A percentile compares a stretch with the other conserved stretches of the same genome.
These are phyloP conservation scores for Ctenopoma kingsleyae DNA, from an alignment of 2,797 vertebrate species.

Conservation along the genomic window DNA sequence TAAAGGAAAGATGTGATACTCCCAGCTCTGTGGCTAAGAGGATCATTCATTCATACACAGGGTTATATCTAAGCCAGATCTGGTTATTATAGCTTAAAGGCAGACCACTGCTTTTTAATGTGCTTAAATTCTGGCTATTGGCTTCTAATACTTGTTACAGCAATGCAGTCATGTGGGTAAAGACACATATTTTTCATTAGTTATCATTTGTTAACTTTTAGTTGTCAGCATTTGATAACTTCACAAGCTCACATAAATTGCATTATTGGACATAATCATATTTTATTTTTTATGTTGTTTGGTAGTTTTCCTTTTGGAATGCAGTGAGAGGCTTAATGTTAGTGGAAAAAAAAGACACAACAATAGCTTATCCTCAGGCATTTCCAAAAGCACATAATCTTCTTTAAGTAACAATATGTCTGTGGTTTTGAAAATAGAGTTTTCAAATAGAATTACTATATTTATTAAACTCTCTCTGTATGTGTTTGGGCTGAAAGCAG, in stretches of 20 bases:
- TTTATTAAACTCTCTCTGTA: conserved; percentile 18
- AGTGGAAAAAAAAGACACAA: conserved; percentile 47
- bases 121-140: conserved; percentile 16
- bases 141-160: conserved; percentile 9
- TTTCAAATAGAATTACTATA: conserved; percentile 21
- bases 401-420: conserved; percentile 54
- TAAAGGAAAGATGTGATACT: conserved; percentile 51
- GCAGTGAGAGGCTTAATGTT: conserved; percentile 35
- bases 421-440: conserved; percentile 43
- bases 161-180: neutral
- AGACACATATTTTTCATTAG: neutral
- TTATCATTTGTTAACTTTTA: neutral
- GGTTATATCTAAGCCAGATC: conserved; percentile 50
- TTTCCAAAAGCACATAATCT: conserved; percentile 73
- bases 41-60: conserved; percentile 45
- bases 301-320: conserved; percentile 22
- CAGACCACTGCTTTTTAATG: conserved; percentile 33
- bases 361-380: conserved; percentile 55
- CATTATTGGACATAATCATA: conserved; percentile 10
- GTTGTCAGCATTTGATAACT: neutral
- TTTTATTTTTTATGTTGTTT: conserved; percentile 14
- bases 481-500: neutral
- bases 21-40: conserved; percentile 38
- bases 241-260: neutral
- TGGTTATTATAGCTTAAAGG: conserved; percentile 46